A percentile compares a stretch with the other conserved stretches of the same genome.
phyloP scores from a whole-genome alignment of 2,888 invertebrate species.

The Diarsia rubi region DNA sequence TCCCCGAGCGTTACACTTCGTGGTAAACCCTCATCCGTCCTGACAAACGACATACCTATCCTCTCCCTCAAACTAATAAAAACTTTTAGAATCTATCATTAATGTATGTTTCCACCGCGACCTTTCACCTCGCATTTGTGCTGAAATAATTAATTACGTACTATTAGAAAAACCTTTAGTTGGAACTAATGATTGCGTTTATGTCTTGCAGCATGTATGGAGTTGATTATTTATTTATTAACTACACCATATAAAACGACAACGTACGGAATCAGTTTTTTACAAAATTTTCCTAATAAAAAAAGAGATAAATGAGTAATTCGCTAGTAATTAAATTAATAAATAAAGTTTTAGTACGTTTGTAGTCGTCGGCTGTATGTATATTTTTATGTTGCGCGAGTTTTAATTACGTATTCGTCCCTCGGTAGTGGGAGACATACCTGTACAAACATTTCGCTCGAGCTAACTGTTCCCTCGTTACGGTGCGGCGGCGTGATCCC shows the following conservation, averaged over 20 bases:
- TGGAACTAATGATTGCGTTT: constrained; percentile 43
- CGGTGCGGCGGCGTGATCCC: constrained; percentile 81
- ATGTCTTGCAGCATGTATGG: constrained; percentile 20
- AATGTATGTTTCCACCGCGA: constrained; percentile 31
- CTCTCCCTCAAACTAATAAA: constrained; percentile 49
- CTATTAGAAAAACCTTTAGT: constrained; percentile 37
- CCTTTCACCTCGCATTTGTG: constrained; percentile 25
- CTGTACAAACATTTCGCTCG: constrained; percentile 72
- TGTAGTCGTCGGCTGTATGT: constrained; percentile 10
- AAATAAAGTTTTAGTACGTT: constrained; percentile 23
- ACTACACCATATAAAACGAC: constrained; percentile 10
- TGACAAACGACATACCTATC: constrained; percentile 57
- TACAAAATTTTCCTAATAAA: constrained; percentile 20
- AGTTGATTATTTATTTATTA: constrained; percentile 39
- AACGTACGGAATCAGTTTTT: constrained; percentile 13
- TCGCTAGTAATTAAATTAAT: constrained; percentile 5
- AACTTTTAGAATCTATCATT: constrained; percentile 60
- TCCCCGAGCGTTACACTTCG: constrained; percentile 16
- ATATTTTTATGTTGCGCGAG: constrained; percentile 30
- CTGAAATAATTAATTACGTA: constrained; percentile 29
- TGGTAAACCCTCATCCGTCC: constrained; percentile 58
- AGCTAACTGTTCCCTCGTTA: constrained; percentile 78
- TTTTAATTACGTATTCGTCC: constrained; percentile 65
- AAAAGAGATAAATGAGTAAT: constrained; percentile 8
- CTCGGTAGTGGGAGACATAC: constrained; percentile 62